Percentiles rank a stretch among this genome's conserved stretches.
phyloP scores from a whole-genome alignment of 2,113 vertebrate genomes.

The Rattus rattus region DNA sequence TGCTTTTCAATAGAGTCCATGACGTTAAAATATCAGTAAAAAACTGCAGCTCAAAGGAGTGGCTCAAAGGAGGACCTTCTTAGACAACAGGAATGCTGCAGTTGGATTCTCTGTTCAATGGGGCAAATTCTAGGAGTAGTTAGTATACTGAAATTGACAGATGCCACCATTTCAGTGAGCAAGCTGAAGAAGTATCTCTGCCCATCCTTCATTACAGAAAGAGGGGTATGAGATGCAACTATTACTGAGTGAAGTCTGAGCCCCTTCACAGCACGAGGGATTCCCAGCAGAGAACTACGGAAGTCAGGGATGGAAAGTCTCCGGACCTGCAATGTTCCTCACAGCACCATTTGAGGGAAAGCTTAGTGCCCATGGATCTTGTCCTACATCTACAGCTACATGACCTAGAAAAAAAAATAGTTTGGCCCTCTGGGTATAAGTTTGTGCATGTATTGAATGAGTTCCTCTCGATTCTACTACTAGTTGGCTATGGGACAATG shows the following conservation, averaged over 20 bases:
- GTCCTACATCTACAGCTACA: background rate
- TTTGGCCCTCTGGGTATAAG: background rate
- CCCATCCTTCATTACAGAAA: background rate
- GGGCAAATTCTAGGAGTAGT: background rate
- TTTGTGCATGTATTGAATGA: background rate
- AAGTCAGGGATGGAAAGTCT: background rate
- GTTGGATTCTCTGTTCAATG: background rate
- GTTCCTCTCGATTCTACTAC: background rate
- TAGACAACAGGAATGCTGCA: background rate
- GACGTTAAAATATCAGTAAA: background rate
- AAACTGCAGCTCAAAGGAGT: background rate
- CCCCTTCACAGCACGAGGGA: too few relatives aligned
- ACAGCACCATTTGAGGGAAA: background rate
- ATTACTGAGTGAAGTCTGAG: background rate
- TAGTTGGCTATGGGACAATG: background rate
- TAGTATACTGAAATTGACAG: background rate
- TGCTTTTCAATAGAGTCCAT: background rate
- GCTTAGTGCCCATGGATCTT: fast-evolving
- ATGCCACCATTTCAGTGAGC: background rate
- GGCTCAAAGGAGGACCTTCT: background rate
- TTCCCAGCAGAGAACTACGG: background rate
- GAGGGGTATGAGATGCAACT: background rate
- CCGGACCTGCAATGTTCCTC: background rate
- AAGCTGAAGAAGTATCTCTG: background rate
- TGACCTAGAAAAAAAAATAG: background rate